Base-by-base conservation (phyloP, 2,113 vertebrate genomes). In the Pica pica region DNA sequence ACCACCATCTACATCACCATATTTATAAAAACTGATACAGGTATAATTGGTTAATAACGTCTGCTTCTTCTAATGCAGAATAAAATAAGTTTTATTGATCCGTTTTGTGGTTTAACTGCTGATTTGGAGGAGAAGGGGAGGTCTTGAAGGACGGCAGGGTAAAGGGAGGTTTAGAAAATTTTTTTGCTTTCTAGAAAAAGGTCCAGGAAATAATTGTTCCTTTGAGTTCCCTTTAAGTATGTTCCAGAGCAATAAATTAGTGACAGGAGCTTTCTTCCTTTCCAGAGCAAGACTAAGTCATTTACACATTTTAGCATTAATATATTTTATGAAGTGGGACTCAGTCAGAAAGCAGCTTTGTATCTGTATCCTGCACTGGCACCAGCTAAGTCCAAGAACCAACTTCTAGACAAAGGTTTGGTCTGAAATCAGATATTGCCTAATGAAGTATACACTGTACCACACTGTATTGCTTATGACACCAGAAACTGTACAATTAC, bases 201-300 rank as follows among this genome's bases (percentile, higher is more conserved):
- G 33, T 53, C 31, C 26, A 67, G n/a, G 31, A 88, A 88, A 30
- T 46, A 65, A 85, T 28, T 71, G 8, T 30, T 63, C 42, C 47
- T 91, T 24, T 18, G 33, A 67, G 26, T n/a, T 87, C 42, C 69
- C 53, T 93, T 96, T 87, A 64, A 94, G 56, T 76, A 93, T 87
- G 59, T 67, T 97, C 56, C 78, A 91, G 77, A 92, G 75, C 82
- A 96, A 95, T 70, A 87, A 77, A 94, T 88, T 93, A 82, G 88
- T 84, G 57, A 89, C 64, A 92, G 46, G 4, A 63, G 42, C 71
- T 87, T 77, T 91, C 56, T 83, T 89, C 57, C 84, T 96, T 96
- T 94, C 67, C 50, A 80, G 46, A 94, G 33, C 2, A 80, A 39
- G 16, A 63, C 11, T 69, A 59, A 68, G 90, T 73, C 21, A 76